These are phyloP conservation scores for Podarcis muralis DNA, from an alignment of 2,113 vertebrate genomes.

Conservation along the genomic window DNA sequence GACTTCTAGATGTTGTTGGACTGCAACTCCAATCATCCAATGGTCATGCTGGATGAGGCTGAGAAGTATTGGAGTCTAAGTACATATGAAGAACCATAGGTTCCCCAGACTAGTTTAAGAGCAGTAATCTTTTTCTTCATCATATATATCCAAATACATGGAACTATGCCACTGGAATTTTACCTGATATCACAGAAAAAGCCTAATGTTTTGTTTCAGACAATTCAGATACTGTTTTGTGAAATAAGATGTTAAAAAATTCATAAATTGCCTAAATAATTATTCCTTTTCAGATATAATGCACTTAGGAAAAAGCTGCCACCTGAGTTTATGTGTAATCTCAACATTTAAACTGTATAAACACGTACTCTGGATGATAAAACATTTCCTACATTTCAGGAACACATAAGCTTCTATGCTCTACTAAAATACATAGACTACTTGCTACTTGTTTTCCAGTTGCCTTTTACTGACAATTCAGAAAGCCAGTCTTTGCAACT, in stretches of 20 bases:
- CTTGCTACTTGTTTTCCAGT: background rate
- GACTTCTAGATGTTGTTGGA: too few species aligned
- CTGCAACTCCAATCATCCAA: too few species aligned
- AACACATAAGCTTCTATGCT: too few species aligned
- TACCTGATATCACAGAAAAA: background rate
- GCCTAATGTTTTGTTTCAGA: background rate
- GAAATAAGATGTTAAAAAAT: background rate
- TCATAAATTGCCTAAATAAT: background rate
- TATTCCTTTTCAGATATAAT: too few species aligned
- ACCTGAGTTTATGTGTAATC: background rate
- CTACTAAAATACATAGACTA: background rate
- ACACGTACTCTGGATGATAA: background rate
- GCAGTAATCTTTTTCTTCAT: background rate
- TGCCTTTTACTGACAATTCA: background rate
- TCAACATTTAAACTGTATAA: background rate
- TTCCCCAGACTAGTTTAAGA: too few species aligned
- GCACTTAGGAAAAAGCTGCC: too few species aligned
- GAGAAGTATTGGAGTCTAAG: too few species aligned
- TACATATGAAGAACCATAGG: too few species aligned
- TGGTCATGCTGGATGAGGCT: too few species aligned
- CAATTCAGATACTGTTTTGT: background rate
- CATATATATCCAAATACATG: background rate
- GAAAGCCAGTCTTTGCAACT: background rate
- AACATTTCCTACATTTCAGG: background rate
- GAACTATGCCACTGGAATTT: background rate